These are phyloP conservation scores for Resseliella maxima DNA, from an alignment of 2,888 invertebrate genomes.

Conservation along the genomic window DNA sequence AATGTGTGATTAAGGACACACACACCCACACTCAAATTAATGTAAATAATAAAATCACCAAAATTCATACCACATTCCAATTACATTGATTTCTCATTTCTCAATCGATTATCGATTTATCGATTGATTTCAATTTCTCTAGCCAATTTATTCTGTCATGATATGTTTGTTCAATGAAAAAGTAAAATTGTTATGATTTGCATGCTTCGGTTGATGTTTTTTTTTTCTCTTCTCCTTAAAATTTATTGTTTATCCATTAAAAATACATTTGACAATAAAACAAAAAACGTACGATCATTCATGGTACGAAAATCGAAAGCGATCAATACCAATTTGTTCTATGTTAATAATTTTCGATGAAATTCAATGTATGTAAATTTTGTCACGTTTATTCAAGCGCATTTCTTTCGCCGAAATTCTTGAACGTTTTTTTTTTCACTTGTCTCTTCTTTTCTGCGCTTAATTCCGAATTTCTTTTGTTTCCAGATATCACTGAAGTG, in stretches of 20 bases:
- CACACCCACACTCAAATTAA: too few species aligned
- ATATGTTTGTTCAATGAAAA: neutral
- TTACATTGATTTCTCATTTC: neutral
- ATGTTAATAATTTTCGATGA: neutral
- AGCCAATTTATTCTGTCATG: neutral
- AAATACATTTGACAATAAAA: neutral
- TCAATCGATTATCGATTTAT: neutral
- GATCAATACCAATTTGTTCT: neutral
- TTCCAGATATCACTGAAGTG: neutral
- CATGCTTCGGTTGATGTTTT: neutral
- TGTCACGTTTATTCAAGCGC: conserved; percentile 30
- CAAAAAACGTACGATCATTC: neutral
- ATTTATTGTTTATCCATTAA: neutral
- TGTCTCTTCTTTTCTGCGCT: neutral
- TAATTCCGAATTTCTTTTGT: neutral
- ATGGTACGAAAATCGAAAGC: conserved; percentile 28
- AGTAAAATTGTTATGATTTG: conserved; percentile 1
- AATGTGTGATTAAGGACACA: too few species aligned
- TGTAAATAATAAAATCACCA: neutral
- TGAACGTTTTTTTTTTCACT: neutral
- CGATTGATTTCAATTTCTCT: neutral
- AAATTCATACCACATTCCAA: neutral
- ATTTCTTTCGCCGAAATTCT: conserved; percentile 9
- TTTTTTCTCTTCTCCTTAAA: neutral
- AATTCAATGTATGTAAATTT: conserved; percentile 19